Conservation (phyloP, 2,113 vertebrate species). For the Chionodraco myersi region DNA sequence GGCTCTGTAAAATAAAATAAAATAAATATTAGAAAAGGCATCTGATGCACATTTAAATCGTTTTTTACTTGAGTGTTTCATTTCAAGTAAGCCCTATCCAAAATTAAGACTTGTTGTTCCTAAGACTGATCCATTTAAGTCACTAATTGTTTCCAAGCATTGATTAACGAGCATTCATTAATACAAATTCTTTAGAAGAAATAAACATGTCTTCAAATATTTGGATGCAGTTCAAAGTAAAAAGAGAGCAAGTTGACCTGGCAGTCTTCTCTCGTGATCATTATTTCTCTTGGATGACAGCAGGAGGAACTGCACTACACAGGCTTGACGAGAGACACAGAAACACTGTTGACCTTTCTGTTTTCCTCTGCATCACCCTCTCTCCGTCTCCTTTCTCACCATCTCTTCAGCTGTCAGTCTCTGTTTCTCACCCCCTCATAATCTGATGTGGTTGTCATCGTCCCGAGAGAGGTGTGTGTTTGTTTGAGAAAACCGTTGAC, state of each 20-base stretch:
- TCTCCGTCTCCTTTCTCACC: constrained; percentile 4
- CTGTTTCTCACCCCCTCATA: constrained; percentile 78
- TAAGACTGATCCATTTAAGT: neutral
- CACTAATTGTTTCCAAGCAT: neutral
- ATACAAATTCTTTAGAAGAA: constrained; percentile 15
- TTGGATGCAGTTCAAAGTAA: constrained; percentile 10
- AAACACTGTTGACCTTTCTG: constrained; percentile 63
- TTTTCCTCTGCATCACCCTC: constrained; percentile 35
- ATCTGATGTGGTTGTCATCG: constrained; percentile 70
- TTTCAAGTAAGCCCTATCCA: constrained; percentile 19
- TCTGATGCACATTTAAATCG: neutral
- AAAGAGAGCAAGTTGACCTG: constrained; percentile 60
- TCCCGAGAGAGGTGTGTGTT: constrained; percentile 58
- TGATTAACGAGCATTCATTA: constrained; percentile 1
- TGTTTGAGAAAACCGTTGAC: constrained; percentile 67
- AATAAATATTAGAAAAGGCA: neutral
- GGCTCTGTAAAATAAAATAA: neutral
- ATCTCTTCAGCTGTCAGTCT: constrained; percentile 57
- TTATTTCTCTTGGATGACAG: constrained; percentile 76
- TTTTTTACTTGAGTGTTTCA: neutral
- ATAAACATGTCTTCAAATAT: constrained; percentile 10
- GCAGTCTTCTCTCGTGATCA: constrained; percentile 40
- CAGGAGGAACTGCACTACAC: constrained; percentile 59
- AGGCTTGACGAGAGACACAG: constrained; percentile 67
- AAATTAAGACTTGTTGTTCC: neutral